These are phyloP conservation scores for Lethocerus indicus DNA, from an alignment of 1,140 invertebrate genomes.

Conservation along the genomic window DNA sequence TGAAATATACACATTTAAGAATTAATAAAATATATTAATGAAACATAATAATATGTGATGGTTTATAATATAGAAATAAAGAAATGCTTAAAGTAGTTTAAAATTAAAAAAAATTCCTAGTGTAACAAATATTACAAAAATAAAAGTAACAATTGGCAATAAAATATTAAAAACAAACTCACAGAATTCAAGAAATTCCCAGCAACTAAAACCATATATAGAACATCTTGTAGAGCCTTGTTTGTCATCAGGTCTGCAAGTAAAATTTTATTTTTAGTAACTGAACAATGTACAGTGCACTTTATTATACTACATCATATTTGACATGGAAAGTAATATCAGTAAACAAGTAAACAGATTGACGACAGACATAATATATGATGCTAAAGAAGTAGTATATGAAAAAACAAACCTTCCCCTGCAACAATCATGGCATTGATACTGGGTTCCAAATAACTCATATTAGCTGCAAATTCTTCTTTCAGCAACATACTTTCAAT, in stretches of 20 bases:
- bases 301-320: no score
- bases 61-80: neutral
- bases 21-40: neutral
- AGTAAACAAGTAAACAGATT: no score
- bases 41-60: neutral
- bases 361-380: no score
- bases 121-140: neutral
- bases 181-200: constrained; percentile 91
- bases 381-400: no score
- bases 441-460: constrained; percentile 79
- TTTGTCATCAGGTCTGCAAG: constrained; percentile 53
- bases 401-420: constrained; percentile 45
- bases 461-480: constrained; percentile 86
- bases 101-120: neutral
- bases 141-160: neutral
- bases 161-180: constrained; percentile 12
- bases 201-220: constrained; percentile 82
- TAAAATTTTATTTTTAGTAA: constrained; percentile 1
- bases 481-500: constrained; percentile 93
- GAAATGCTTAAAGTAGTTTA: neutral
- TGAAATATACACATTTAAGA: constrained; percentile 23
- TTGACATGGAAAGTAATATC: no score
- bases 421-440: constrained; percentile 84
- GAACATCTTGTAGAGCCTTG: constrained; percentile 62
- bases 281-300: no score